Evolutionary conservation across 2,888 invertebrate genomes (phyloP).

Genomic region (Stenurella melanura): DNA sequence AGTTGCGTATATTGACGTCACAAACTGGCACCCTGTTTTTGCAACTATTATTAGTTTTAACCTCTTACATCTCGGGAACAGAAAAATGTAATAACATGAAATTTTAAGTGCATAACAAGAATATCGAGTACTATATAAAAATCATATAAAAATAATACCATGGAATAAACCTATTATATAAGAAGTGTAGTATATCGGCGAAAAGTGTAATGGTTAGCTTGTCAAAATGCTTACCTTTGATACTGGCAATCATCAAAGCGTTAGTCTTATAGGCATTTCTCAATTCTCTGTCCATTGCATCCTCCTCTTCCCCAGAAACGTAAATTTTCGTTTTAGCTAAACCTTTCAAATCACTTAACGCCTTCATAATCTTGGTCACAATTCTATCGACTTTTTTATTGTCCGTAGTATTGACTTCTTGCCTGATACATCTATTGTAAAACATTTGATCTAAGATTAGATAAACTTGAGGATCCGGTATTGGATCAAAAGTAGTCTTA

Average conservation of each 20-base stretch:
- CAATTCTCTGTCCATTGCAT: slow-evolving; percentile 56
- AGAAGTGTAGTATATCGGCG: too few relatives aligned
- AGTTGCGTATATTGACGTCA: too few relatives aligned
- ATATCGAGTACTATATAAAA: too few relatives aligned
- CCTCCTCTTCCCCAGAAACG: slow-evolving; percentile 58
- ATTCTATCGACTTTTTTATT: slow-evolving; percentile 37
- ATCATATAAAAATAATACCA: too few relatives aligned
- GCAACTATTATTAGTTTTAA: too few relatives aligned
- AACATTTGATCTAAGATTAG: slow-evolving; percentile 57
- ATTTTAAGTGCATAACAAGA: too few relatives aligned
- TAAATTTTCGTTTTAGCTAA: slow-evolving; percentile 56
- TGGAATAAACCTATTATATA: too few relatives aligned
- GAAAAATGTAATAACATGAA: too few relatives aligned
- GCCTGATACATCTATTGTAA: slow-evolving; percentile 55
- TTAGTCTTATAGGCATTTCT: slow-evolving; percentile 60
- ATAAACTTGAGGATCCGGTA: slow-evolving; percentile 49
- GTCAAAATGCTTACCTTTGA: slow-evolving; percentile 51
- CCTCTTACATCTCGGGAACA: too few relatives aligned
- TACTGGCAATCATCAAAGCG: slow-evolving; percentile 52
- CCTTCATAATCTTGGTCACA: slow-evolving; percentile 43
- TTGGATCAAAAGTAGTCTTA: background rate
- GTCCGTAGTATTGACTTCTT: slow-evolving; percentile 22
- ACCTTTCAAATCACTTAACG: slow-evolving; percentile 46
- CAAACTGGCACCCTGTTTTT: too few relatives aligned
- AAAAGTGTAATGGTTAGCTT: too few relatives aligned